Conservation (phyloP, 2,888 invertebrate genomes). For the Pseudolycoriella hygida region DNA sequence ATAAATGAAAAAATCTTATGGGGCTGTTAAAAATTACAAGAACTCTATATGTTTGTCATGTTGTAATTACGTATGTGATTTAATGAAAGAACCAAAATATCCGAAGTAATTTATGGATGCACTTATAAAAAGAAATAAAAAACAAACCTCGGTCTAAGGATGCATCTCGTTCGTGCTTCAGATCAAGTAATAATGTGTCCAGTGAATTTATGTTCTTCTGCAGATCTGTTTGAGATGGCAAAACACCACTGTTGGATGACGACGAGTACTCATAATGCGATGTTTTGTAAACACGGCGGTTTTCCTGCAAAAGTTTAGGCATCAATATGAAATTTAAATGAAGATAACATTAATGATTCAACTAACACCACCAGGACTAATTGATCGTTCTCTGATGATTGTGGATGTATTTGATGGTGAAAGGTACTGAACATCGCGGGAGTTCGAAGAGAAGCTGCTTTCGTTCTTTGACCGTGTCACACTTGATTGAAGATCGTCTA, state of each 20-base stretch:
- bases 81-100: too few species aligned
- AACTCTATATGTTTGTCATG: too few species aligned
- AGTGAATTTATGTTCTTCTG: slow-evolving; percentile 53
- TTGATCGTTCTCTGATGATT: slow-evolving; percentile 12
- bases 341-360: too few species aligned
- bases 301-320: slow-evolving; percentile 16
- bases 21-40: too few species aligned
- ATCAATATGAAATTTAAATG: too few species aligned
- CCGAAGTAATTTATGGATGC: too few species aligned
- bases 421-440: slow-evolving; percentile 12
- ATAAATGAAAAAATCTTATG: too few species aligned
- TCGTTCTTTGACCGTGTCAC: slow-evolving; percentile 9
- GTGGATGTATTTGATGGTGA: slow-evolving; percentile 13
- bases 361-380: slow-evolving; percentile 10
- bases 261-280: slow-evolving; percentile 26
- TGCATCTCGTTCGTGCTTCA: slow-evolving; percentile 33
- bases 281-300: slow-evolving; percentile 25
- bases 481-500: slow-evolving; percentile 14
- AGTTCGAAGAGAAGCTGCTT: slow-evolving; percentile 6
- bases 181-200: slow-evolving; percentile 55
- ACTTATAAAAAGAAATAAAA: too few species aligned
- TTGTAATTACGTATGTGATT: too few species aligned
- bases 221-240: slow-evolving; percentile 8
- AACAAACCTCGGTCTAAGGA: slow-evolving; percentile 19
- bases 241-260: slow-evolving; percentile 4